Evolutionary conservation across 2,797 vertebrate genomes (phyloP), one percentile per base, ranked within the genome.

Genomic region (Cirrhinus mrigala): DNA sequence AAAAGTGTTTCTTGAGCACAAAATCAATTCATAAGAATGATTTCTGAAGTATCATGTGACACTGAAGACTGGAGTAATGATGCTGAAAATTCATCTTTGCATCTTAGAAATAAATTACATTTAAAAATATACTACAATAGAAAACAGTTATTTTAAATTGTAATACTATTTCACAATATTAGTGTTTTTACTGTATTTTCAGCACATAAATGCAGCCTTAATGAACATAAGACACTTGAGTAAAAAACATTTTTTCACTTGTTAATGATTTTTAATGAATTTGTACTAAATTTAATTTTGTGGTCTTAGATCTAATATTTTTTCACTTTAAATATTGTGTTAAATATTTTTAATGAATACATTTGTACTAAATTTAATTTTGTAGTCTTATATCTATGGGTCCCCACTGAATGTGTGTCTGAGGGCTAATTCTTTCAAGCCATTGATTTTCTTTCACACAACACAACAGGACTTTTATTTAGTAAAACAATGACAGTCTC

Each of bases 401-500:
- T 6, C 11, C 9, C 3, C 46, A 56, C 20, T 56, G 50, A 81
- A 56, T 40, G 52, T 48, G 22, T 79, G 29, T 71, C 40, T 14
- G 54, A 70, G 24, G 64, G 37, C 24, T 46, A 4, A 44, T 48
- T 84, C 18, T 14, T 48, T 85, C 22, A 71, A 70, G 40, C 37
- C 54, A 71, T 73, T 60, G 22, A 79, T 79, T 73, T 62, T 60
- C 7, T 24, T 60, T 5, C 20, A n/a, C n/a, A n/a, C n/a, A 83
- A 18, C 71, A 83, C 71, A 75, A 50, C 44, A 24, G 20, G n/a
- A 12, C 50, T 71, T 79, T 84, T 71, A 48, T 79, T 70, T 24
- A 84, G 52, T 60, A 71, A 79, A 79, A 85, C 68, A 73, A 79
- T 60, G 68, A 62, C 66, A 37, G 27, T 73, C 22, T 60, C 40